Conservation (phyloP, 1,140 invertebrate species). For the Ostrea edulis region DNA sequence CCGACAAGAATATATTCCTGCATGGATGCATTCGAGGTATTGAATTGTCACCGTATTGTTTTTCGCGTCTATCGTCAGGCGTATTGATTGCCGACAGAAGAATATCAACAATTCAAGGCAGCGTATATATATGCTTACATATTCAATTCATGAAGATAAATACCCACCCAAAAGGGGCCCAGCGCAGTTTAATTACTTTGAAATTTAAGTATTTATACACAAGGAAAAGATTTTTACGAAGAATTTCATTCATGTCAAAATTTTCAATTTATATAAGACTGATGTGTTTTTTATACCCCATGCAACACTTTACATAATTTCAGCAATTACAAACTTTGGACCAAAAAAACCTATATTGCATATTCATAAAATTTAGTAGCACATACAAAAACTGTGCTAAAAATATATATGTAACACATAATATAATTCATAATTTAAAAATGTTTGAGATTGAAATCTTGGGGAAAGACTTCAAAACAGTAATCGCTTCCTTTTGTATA, state of each 20-base stretch:
- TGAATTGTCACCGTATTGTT: not conserved
- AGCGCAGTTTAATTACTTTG: not conserved
- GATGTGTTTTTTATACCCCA: no score
- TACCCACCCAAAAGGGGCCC: not conserved
- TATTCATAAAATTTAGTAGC: no score
- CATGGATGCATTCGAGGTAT: not conserved
- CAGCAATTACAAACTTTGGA: no score
- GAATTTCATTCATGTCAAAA: not conserved
- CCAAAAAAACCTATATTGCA: no score
- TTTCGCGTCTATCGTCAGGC: not conserved
- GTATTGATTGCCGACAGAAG: conserved; percentile 9
- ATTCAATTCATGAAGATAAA: not conserved
- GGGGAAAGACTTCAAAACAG: not conserved
- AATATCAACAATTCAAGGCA: conserved; percentile 19
- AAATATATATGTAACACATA: not conserved
- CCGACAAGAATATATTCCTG: conserved; percentile 4
- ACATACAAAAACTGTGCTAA: no score
- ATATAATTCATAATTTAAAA: not conserved
- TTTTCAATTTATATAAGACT: no score
- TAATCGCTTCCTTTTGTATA: not conserved
- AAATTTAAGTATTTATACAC: not conserved
- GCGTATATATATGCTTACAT: conserved; percentile 6
- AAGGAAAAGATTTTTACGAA: not conserved
- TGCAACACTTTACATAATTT: no score
- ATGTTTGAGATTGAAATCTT: not conserved